phyloP scores from a whole-genome alignment of 1,140 invertebrate genomes.

The Notospermus geniculatus region DNA sequence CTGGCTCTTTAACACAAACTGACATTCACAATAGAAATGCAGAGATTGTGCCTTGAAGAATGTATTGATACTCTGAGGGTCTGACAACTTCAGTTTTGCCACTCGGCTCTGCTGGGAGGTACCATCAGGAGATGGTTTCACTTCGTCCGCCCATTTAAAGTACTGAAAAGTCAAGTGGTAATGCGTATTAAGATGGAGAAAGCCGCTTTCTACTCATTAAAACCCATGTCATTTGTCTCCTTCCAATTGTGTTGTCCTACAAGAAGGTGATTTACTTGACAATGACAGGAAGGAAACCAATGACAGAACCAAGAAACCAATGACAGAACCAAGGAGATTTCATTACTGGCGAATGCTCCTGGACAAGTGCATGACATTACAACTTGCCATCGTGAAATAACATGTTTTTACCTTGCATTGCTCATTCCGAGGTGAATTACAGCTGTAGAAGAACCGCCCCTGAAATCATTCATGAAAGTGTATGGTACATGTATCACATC shows the following conservation, averaged over 20 bases:
- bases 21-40: constrained; percentile 38
- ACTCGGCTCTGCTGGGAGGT: not conserved
- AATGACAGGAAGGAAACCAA: too few species aligned
- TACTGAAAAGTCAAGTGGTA: constrained; percentile 27
- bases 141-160: constrained; percentile 44
- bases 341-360: too few species aligned
- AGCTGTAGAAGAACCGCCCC: constrained; percentile 39
- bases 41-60: constrained; percentile 32
- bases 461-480: not conserved
- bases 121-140: constrained; percentile 1
- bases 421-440: constrained; percentile 26
- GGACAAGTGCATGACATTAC: not conserved
- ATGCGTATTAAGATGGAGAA: too few species aligned
- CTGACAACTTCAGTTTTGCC: constrained; percentile 22
- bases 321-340: too few species aligned
- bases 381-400: too few species aligned
- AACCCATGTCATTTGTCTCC: too few species aligned
- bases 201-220: too few species aligned
- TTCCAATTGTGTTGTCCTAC: too few species aligned
- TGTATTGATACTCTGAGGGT: constrained; percentile 29
- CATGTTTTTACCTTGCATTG: constrained; percentile 43
- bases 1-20: constrained; percentile 25
- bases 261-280: too few species aligned
- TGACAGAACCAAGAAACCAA: too few species aligned
- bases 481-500: not conserved